Base-by-base conservation (phyloP, 2,888 invertebrate genomes). In the Polyommatus iphigenia region DNA sequence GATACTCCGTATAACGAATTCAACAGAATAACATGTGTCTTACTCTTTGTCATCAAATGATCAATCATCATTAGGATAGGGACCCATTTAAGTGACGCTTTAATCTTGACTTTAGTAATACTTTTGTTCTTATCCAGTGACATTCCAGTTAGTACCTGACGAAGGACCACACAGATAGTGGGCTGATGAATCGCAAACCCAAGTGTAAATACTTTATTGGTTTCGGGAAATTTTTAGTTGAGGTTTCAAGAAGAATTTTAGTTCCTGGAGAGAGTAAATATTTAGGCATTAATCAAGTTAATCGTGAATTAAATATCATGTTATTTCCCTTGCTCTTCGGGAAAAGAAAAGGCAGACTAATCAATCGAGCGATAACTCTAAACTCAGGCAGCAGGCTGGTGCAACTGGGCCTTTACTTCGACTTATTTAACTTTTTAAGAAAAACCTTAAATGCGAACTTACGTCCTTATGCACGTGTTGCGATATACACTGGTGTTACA, bases 61-160 rank as follows among this genome's bases (percentile, higher is more conserved):
- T 67, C 67, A 67, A 67, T 67, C 67, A 67, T 15, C 6, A 29
- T 67, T 29, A 67, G 29, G 18, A 32, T 29, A 13, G 15, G 29
- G 29, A 6, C 5, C 29, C 67, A 13, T 62, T 62, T 67, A 32
- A 18, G 67, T 67, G 67, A 32, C 67, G 18, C 10, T 32, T 67
- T 67, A 67, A 67, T 67, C 67, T 67, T 15, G 29, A 67, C 15
- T 6, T 15, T 67, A 5, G 24, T 67, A 62, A 62, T 32, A 15
- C 29, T 67, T 67, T 67, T 67, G 67, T 67, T 24, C 62, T 62
- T 15, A 67, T 32, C 67, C 18, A 32, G 67, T 29, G 29, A 67
- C 67, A 62, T 62, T 62, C 62, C 62, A 15, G 67, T 67, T 15
- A 67, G 67, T 67, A 62, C 67, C 29, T 67, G 67, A 32, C 67